Evolutionary conservation across 1,140 invertebrate genomes (phyloP).

Genomic region (Drosophila triauraria): DNA sequence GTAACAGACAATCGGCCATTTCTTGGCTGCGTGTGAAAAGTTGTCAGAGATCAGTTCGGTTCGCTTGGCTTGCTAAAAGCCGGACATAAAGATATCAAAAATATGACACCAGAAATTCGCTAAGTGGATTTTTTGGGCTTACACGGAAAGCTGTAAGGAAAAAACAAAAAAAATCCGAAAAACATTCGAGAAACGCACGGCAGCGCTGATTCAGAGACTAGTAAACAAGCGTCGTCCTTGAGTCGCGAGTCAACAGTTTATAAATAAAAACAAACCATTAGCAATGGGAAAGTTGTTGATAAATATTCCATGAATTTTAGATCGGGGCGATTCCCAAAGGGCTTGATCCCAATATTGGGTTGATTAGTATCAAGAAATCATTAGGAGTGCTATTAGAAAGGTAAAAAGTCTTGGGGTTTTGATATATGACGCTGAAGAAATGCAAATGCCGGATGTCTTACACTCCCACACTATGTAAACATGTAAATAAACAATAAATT

Average conservation of each 20-base stretch:
- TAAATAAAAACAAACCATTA: slow-evolving; percentile 49
- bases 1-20: slow-evolving; percentile 62
- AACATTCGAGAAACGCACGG: slow-evolving; percentile 18
- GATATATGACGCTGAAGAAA: slow-evolving; percentile 2
- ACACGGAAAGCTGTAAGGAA: slow-evolving; percentile 25
- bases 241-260: slow-evolving; percentile 36
- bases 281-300: slow-evolving; percentile 51
- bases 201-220: slow-evolving; percentile 36
- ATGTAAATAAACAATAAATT: slow-evolving; percentile 15
- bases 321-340: slow-evolving; percentile 33
- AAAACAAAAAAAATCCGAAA: background rate
- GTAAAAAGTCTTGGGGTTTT: background rate
- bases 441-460: background rate
- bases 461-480: background rate
- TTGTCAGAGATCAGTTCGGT: slow-evolving; percentile 64
- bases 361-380: slow-evolving; percentile 17
- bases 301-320: slow-evolving; percentile 33
- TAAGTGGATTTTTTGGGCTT: slow-evolving; percentile 16
- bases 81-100: slow-evolving; percentile 45
- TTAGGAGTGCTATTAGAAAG: slow-evolving; percentile 19
- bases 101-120: slow-evolving; percentile 44
- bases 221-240: slow-evolving; percentile 45
- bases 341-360: slow-evolving; percentile 20
- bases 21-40: slow-evolving; percentile 72
- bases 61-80: slow-evolving; percentile 43